Base-by-base conservation (phyloP, 2,888 invertebrate genomes). In the Drosophila suboccidentalis region DNA sequence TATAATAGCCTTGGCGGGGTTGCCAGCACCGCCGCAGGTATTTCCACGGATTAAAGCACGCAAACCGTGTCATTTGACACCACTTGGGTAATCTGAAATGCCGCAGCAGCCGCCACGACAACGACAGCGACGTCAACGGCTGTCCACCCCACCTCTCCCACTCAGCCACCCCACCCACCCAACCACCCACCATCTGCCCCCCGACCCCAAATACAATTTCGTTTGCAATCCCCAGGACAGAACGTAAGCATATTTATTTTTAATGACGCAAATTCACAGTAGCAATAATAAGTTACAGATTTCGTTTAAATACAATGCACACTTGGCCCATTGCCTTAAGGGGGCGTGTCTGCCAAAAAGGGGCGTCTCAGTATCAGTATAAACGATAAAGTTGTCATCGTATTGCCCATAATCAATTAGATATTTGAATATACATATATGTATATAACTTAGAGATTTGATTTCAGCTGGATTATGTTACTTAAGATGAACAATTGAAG, bases 31-130 rank as follows among this genome's bases (percentile, higher is more conserved):
- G 87, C 87, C 90, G 87, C 87, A 90, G 90, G 87, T 87, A 87
- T 90, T 87, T 89, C 79, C 71, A 87, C 73, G 87, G 89, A 87
- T 87, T 90, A 89, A 83, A 77, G 80, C 80, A 90, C 84, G 87
- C 82, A 79, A 90, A 87, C 91, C 89, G 81, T 90, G 90, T 90
- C 91, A 90, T 90, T 90, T 90, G 90, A 90, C 91, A 91, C 91
- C 89, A 80, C 89, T 88, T 86, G 82, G 83, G 87, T 80, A 85
- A 87, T 89, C 90, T 74, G 87, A 88, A 89, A 90, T 88, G 90
- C 80, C 82, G 65, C 79, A 84, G 83, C 81, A 84, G 77, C 80
- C 77, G 64, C 63, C 66, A 59, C 57, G 80, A 70, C 72, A 50
- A 47, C 80, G 78, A 57, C 50, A 15, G 5, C 51, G 57, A 60